Percentiles rank a stretch among this genome's conserved stretches.
Evolutionary conservation across 2,113 vertebrate genomes (phyloP).

Genomic region (Steatornis caripensis): DNA sequence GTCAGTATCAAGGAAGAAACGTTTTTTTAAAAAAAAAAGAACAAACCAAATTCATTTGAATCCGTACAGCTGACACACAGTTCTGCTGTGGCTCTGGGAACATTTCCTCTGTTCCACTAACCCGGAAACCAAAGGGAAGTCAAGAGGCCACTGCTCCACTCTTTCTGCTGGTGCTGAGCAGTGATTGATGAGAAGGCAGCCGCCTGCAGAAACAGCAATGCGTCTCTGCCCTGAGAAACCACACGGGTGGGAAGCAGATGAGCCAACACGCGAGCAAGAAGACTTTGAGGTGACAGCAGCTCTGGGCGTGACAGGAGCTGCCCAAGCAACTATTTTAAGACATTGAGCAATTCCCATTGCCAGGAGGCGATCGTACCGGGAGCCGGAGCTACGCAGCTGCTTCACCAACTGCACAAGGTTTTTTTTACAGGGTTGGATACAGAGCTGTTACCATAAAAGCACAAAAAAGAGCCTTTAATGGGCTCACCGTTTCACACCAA

Average conservation of each 20-base stretch:
- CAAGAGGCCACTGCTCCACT: neutral
- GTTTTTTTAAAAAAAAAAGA: neutral
- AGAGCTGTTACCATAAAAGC: neutral
- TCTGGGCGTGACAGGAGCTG: neutral
- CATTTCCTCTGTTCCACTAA: neutral
- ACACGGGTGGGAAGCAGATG: accelerated
- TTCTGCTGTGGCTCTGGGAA: neutral
- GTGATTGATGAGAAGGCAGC: neutral
- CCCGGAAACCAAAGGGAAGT: neutral
- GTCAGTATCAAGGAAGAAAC: neutral
- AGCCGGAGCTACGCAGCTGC: neutral
- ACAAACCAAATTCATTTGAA: neutral
- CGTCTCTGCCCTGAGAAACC: neutral
- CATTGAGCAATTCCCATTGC: neutral
- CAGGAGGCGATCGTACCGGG: neutral
- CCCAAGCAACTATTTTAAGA: neutral
- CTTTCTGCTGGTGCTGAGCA: neutral
- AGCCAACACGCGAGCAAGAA: neutral
- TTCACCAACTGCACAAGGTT: neutral
- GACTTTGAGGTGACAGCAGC: neutral
- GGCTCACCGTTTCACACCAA: neutral
- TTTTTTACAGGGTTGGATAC: neutral
- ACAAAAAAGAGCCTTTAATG: neutral
- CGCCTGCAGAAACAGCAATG: neutral
- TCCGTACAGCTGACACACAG: neutral